Evolutionary conservation across 2,888 invertebrate genomes (phyloP).

Genomic region (Ennomos fuscantarius): DNA sequence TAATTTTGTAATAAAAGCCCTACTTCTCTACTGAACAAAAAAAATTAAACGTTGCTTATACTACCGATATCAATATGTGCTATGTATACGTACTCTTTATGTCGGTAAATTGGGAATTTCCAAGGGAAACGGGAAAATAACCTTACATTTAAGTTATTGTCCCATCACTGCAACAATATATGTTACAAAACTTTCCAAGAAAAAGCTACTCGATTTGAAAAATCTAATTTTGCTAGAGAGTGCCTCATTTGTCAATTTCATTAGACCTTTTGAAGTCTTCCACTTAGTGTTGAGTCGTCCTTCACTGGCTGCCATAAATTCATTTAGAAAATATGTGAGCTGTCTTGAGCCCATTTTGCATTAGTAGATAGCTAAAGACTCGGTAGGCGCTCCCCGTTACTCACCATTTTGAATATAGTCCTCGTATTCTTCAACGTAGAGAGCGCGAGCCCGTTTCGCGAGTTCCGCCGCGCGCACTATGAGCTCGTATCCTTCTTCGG

Average conservation of each 20-base stretch:
- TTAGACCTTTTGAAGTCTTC: slow-evolving; percentile 47
- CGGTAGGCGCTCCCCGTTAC: not conserved
- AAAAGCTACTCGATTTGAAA: slow-evolving; percentile 24
- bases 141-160: not conserved
- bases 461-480: slow-evolving; percentile 90
- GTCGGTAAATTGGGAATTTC: no score
- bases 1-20: no score
- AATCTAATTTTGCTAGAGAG: slow-evolving; percentile 40
- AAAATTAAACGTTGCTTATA: no score
- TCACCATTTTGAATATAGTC: slow-evolving; percentile 68
- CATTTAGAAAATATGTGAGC: slow-evolving; percentile 32
- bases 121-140: no score
- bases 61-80: no score
- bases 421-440: slow-evolving; percentile 85
- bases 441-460: slow-evolving; percentile 89
- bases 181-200: slow-evolving; percentile 16
- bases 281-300: slow-evolving; percentile 39
- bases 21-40: no score
- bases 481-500: slow-evolving; percentile 88
- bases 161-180: not conserved
- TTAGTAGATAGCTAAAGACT: slow-evolving; percentile 6
- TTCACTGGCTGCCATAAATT: slow-evolving; percentile 37
- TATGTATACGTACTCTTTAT: no score
- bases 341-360: slow-evolving; percentile 25
- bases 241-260: slow-evolving; percentile 48